Base-by-base conservation (phyloP, 2,113 vertebrate species). In the Oceanodroma tethys region DNA sequence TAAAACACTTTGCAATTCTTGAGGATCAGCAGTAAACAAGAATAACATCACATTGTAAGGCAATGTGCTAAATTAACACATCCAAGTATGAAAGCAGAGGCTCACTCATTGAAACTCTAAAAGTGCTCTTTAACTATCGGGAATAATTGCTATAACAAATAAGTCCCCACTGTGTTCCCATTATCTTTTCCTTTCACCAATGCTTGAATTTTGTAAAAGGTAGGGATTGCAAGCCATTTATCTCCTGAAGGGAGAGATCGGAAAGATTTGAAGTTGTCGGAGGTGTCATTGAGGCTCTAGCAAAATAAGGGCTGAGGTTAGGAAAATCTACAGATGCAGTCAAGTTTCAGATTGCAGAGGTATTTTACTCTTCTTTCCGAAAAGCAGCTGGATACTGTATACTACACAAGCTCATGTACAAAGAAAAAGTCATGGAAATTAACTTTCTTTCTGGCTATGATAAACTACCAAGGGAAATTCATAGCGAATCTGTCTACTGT, bases 381-480 rank as follows among this genome's bases (percentile, higher is more conserved):
- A 90, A 80, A 88, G 58, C 89, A 91, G 86, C 76, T 96, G 86
- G 83, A 81, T 87, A 22, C 50, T 84, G 20, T n/a, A 63, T 66
- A 55, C 84, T 88, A 55, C 81, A 83, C 79, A 42, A 81, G 80
- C 68, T 80, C 52, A 18, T 68, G 80, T 68, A 90, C 85, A 97
- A 97, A 96, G 81, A 43, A 74, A 85, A 93, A 92, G 50, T 74
- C 81, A 93, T 62, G 91, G 88, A 97, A 98, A 98, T 97, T 84
- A 97, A 90, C 63, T 82, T 88, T 96, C 91, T 96, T 86, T 86
- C 78, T 96, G 95, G 81, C 94, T 97, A 85, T 80, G 80, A 52
- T 92, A 97, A 97, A 95, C 36, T 86, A 96, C 81, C 86, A 83
- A 92, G 94, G 96, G 87, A 96, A 95, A 97, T 97, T 95, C 60